Base-by-base conservation (phyloP, 1,140 invertebrate genomes). In the Pachyrhynchus sulphureomaculatus region DNA sequence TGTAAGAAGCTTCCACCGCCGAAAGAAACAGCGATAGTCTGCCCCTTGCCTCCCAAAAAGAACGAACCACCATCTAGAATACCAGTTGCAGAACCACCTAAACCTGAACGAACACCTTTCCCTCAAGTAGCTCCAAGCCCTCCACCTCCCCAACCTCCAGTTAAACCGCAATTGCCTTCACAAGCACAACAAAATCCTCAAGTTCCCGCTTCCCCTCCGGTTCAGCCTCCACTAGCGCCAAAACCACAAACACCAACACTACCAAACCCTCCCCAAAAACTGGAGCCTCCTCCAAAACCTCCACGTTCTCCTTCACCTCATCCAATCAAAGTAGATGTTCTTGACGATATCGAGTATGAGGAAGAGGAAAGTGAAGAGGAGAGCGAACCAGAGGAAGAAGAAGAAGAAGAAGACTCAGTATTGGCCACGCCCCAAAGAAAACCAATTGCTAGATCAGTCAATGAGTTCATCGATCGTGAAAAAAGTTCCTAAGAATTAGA, bases 231-330 rank as follows among this genome's bases (percentile, higher is more conserved):
- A 21, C 13, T 33, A 9, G 18, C 49, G 9, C 54, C 59, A 39
- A 64, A 58, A 56, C 45, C 59, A 26, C 17, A 39, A 49, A 53
- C 10, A 3, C 55, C 55, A 15, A 33, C 36, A 15, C 10, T 24
- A 21, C 33, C 44, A 4, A 15, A 21, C 20, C n/a, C 41, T 10
- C n/a, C 56, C 1, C 42, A 53, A 32, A 65, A 62, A 29, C 44
- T 59, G 9, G 65, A 71, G 21, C 67, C 68, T 12, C 69, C 70
- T 10, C 48, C 59, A 3, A 72, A 72, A 66, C 69, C 70, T 32
- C 70, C 72, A 44, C 56, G 73, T 23, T 69, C 73, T 12, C 71
- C 70, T 18, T 74, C 72, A 0, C 73, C 73, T 0, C 70, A 73
- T 62, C 73, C 73, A 1, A 67, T 71, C 10, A 29, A 51, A 39